These are phyloP conservation scores for Hirtodrosophila trivittata DNA, from an alignment of 2,888 invertebrate genomes.

Conservation along the genomic window DNA sequence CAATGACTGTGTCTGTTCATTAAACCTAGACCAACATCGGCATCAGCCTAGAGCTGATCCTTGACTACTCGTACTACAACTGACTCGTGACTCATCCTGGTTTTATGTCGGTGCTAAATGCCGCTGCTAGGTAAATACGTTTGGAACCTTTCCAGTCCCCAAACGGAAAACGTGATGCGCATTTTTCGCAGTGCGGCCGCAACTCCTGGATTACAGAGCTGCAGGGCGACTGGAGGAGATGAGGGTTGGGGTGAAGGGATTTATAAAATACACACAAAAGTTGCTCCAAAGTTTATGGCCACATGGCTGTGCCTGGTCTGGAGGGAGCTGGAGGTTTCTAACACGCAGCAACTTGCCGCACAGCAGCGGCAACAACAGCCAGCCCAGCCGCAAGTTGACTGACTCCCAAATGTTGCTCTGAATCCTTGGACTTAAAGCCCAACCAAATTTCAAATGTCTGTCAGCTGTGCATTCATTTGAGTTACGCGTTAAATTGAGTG, in stretches of 20 bases:
- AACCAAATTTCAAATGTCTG: slow-evolving; percentile 56
- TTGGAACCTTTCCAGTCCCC: slow-evolving; percentile 53
- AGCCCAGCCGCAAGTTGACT: slow-evolving; percentile 24
- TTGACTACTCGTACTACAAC: not conserved
- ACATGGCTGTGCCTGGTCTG: slow-evolving; percentile 9
- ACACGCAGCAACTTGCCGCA: slow-evolving; percentile 35
- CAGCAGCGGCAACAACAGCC: slow-evolving; percentile 1
- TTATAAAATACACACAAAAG: slow-evolving; percentile 53
- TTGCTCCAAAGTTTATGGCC: slow-evolving; percentile 69
- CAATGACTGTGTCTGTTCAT: slow-evolving; percentile 31
- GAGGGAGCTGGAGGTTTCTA: not conserved
- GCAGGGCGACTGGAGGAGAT: not conserved
- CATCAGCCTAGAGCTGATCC: not conserved
- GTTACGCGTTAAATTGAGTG: slow-evolving; percentile 64
- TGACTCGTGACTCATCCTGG: slow-evolving; percentile 27
- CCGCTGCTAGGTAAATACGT: slow-evolving; percentile 70
- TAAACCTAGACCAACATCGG: slow-evolving; percentile 40
- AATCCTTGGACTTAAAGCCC: slow-evolving; percentile 48
- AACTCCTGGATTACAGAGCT: slow-evolving; percentile 1
- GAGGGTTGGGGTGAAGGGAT: not conserved
- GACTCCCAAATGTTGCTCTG: slow-evolving; percentile 18
- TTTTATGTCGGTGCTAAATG: slow-evolving; percentile 66
- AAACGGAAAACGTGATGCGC: slow-evolving; percentile 77
- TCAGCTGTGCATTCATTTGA: slow-evolving; percentile 55
- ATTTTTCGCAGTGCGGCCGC: slow-evolving; percentile 70